phyloP scores from a whole-genome alignment of 2,888 invertebrate genomes.

The Emmelina monodactyla region DNA sequence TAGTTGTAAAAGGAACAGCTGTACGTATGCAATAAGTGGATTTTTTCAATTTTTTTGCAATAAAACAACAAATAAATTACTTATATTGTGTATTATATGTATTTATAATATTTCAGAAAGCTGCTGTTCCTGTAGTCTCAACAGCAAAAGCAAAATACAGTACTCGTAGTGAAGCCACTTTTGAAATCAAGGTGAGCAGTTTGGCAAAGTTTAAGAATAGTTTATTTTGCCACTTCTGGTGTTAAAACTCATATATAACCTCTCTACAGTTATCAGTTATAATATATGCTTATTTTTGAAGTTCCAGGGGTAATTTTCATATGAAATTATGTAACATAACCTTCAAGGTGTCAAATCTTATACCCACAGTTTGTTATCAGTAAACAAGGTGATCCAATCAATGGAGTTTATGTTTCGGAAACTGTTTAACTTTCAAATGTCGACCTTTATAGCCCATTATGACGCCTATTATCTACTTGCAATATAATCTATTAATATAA shows the following conservation, averaged over 20 bases:
- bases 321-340: slow-evolving; percentile 53
- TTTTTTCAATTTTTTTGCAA: too few relatives aligned
- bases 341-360: slow-evolving; percentile 53
- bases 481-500: too few relatives aligned
- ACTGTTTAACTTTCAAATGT: too few relatives aligned
- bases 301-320: slow-evolving; percentile 6
- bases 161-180: slow-evolving; percentile 67
- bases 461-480: too few relatives aligned
- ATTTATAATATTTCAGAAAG: slow-evolving; percentile 55
- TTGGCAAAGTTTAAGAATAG: neutral
- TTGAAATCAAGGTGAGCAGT: slow-evolving; percentile 63
- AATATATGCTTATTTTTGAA: too few relatives aligned
- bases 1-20: too few relatives aligned
- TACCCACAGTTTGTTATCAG: too few relatives aligned
- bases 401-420: too few relatives aligned
- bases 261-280: too few relatives aligned
- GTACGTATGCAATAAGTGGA: too few relatives aligned
- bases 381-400: neutral
- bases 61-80: neutral
- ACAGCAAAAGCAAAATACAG: slow-evolving; percentile 63
- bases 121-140: slow-evolving; percentile 31
- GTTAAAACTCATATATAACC: too few relatives aligned
- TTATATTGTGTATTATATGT: neutral
- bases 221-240: neutral
- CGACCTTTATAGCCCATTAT: too few relatives aligned